Percentiles rank a stretch among this genome's conserved stretches.
Conservation (phyloP, 2,113 vertebrate species). For the Tachysurus vachellii region DNA sequence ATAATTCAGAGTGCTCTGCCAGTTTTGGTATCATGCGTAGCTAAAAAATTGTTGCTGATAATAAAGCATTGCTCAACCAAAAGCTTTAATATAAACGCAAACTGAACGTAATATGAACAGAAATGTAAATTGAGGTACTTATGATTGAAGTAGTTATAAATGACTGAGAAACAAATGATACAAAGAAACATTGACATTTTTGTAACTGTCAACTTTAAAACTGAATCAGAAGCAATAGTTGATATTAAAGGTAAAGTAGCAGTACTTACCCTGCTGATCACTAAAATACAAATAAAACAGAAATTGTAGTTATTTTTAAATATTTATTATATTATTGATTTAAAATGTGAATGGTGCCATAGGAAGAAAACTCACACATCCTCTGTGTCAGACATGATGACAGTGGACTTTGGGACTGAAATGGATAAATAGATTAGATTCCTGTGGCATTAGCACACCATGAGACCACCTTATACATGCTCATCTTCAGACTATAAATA, state of each 20-base stretch:
- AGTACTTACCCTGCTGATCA: constrained; percentile 88
- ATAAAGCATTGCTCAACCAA: not conserved
- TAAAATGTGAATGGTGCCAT: not conserved
- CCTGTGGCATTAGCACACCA: constrained; percentile 31
- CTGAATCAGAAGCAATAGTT: not conserved
- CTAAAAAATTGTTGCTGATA: not conserved
- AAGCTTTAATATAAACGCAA: not conserved
- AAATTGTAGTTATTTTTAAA: not conserved
- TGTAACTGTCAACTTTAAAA: not conserved
- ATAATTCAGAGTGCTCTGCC: constrained; percentile 48
- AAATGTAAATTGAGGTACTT: not conserved
- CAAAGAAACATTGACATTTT: not conserved
- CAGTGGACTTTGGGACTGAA: constrained; percentile 74
- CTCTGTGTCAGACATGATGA: constrained; percentile 91
- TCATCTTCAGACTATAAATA: constrained; percentile 20
- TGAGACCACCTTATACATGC: constrained; percentile 1
- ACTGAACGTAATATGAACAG: not conserved
- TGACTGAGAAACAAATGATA: not conserved
- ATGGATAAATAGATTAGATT: constrained; percentile 47
- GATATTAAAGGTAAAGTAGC: not conserved
- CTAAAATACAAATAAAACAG: constrained; percentile 69
- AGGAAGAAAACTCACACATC: constrained; percentile 83
- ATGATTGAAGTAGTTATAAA: not conserved
- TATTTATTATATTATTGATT: not conserved
- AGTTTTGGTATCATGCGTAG: constrained; percentile 34